Evolutionary conservation across 2,113 vertebrate genomes (phyloP).

Genomic region (Apodemus speciosus): DNA sequence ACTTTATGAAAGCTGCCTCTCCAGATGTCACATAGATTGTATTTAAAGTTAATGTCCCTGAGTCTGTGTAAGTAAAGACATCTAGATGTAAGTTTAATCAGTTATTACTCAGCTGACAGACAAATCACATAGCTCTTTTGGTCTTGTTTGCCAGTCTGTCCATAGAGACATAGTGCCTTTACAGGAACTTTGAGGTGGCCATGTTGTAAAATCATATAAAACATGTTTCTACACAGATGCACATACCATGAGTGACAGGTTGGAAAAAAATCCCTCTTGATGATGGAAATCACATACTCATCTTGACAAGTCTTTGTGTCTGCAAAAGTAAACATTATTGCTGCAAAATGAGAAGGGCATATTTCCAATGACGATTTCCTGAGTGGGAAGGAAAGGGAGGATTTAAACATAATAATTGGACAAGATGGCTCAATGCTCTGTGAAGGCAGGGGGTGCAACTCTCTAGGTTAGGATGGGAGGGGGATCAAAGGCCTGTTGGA

Average conservation of each 20-base stretch:
- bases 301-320: background rate
- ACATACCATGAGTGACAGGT: background rate
- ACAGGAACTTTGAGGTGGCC: background rate
- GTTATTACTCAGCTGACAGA: background rate
- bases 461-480: background rate
- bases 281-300: constrained; percentile 3
- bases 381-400: background rate
- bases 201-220: background rate
- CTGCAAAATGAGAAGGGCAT: background rate
- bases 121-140: background rate
- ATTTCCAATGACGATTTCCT: background rate
- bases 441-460: background rate
- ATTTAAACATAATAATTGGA: background rate
- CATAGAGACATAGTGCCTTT: background rate
- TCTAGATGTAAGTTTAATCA: background rate
- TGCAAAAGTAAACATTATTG: background rate
- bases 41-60: constrained; percentile 6
- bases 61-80: background rate
- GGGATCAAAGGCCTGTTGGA: background rate
- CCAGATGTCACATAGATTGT: background rate
- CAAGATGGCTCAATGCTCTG: background rate
- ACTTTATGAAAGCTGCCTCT: background rate
- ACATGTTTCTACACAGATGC: constrained; percentile 25
- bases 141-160: background rate
- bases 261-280: constrained; percentile 6